Evolutionary conservation across 2,888 invertebrate genomes (phyloP).

Genomic region (Syritta pipiens): DNA sequence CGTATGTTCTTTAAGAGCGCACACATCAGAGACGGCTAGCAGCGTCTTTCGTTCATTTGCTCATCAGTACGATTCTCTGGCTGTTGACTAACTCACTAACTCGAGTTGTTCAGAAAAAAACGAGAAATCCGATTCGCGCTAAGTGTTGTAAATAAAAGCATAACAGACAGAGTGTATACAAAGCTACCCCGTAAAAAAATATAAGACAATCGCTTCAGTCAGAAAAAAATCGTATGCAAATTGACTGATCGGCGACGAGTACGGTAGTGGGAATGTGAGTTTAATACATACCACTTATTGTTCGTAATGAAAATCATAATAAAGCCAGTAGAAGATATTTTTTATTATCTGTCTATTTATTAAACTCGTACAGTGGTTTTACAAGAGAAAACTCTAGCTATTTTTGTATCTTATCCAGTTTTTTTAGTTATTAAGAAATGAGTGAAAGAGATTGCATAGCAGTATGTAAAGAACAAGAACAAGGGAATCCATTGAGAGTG

Average conservation of each 20-base stretch:
- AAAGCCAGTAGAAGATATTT: slow-evolving; percentile 27
- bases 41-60: slow-evolving; percentile 32
- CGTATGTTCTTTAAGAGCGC: slow-evolving; percentile 24
- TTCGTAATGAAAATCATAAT: slow-evolving; percentile 45
- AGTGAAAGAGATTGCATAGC: slow-evolving; percentile 18
- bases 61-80: slow-evolving; percentile 45
- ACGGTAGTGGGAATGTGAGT: slow-evolving; percentile 64
- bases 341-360: no score
- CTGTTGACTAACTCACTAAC: slow-evolving; percentile 51
- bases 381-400: no score
- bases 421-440: slow-evolving; percentile 29
- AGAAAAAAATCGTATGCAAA: slow-evolving; percentile 54
- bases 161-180: slow-evolving; percentile 7
- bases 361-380: slow-evolving; percentile 1
- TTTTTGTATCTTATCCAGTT: not conserved
- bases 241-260: slow-evolving; percentile 48
- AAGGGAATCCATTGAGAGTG: slow-evolving; percentile 17
- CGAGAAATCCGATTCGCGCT: slow-evolving; percentile 23
- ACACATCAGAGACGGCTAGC: slow-evolving; percentile 14
- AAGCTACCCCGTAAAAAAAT: slow-evolving; percentile 34
- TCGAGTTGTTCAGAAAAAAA: slow-evolving; percentile 49
- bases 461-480: slow-evolving; percentile 26
- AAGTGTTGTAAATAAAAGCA: slow-evolving; percentile 32
- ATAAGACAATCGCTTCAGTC: slow-evolving; percentile 54
- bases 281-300: slow-evolving; percentile 65